Evolutionary conservation across 2,797 vertebrate species (phyloP), one percentile per base, ranked within the genome.

Genomic region (Microctenopoma lineatum): DNA sequence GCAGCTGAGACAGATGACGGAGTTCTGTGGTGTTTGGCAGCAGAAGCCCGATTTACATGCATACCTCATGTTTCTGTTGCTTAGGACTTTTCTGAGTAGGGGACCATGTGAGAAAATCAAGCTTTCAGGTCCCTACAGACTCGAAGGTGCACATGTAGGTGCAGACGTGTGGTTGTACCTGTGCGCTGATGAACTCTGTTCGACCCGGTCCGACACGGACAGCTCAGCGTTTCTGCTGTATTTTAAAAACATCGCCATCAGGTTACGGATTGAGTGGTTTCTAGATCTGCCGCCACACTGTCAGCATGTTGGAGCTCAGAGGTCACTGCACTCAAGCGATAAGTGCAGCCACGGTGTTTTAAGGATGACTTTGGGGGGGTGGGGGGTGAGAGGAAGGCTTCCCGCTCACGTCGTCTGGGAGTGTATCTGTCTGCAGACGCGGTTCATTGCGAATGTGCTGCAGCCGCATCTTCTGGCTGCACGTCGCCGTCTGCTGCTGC

Each of bases 381-480:
- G 7, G 16, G 16, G 38, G 41, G 45, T 2, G 2, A 16, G 41
- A 58, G 36, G 29, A 7, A 62, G 42, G 25, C 59, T 59, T 62
- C 77, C 29, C 68, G 66, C 63, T 60, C 46, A 15, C 1, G 27
- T 29, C 13, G 6, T 55, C 46, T 68, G 62, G 65, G 80, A 71
- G 54, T 39, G 68, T 62, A 42, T 69, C 60, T 29, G 71, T 54
- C 75, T 79, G 76, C 76, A 53, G 56, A 71, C 47, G 53, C 74
- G 25, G 64, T 46, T 21, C 61, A 44, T 3, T 13, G 55, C n/a
- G 61, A 77, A 47, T 55, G 34, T 5, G 34, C 41, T 3, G 46
- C 69, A 42, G 53, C 62, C 38, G 10, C 73, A 50, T 21, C 52
- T 27, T 1, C 21, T 3, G 36, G 54, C 54, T 39, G 26, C 56